Evolutionary conservation across 2,888 invertebrate species (phyloP).

Genomic region (Drosophila picticornis): DNA sequence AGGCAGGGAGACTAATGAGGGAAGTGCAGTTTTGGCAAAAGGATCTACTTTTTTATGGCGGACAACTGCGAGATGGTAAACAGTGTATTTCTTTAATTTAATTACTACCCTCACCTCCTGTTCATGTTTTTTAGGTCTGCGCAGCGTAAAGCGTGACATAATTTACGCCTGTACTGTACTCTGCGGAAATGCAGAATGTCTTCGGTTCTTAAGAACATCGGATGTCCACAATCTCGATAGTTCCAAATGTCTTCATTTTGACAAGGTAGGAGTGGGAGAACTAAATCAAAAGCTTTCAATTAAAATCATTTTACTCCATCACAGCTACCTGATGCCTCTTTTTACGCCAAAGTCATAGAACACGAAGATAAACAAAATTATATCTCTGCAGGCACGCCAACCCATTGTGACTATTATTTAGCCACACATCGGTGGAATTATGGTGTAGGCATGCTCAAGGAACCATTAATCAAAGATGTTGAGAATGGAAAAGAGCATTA

Average conservation of each 20-base stretch:
- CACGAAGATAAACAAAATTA: neutral
- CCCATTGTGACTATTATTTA: neutral
- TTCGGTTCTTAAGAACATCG: slow-evolving; percentile 43
- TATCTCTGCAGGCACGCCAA: rapidly evolving
- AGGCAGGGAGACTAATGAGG: slow-evolving; percentile 88
- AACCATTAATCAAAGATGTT: slow-evolving; percentile 21
- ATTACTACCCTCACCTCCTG: neutral
- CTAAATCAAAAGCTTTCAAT: rapidly evolving
- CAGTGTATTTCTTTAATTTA: slow-evolving; percentile 10
- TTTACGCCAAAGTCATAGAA: neutral
- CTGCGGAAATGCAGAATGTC: slow-evolving; percentile 45
- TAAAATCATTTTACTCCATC: neutral
- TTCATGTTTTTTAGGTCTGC: slow-evolving; percentile 36
- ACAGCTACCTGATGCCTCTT: neutral
- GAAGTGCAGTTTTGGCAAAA: slow-evolving; percentile 89
- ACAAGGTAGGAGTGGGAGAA: slow-evolving; percentile 25
- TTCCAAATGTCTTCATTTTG: slow-evolving; percentile 53
- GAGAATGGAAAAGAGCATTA: slow-evolving; percentile 30
- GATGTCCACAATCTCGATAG: slow-evolving; percentile 45
- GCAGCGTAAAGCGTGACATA: slow-evolving; percentile 52
- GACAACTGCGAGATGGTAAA: slow-evolving; percentile 90
- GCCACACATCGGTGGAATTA: rapidly evolving
- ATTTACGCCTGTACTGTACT: slow-evolving; percentile 51
- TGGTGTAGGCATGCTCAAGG: neutral
- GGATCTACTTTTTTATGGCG: slow-evolving; percentile 89